Evolutionary conservation across 2,113 vertebrate species (phyloP).

Genomic region (Ellobius talpinus): DNA sequence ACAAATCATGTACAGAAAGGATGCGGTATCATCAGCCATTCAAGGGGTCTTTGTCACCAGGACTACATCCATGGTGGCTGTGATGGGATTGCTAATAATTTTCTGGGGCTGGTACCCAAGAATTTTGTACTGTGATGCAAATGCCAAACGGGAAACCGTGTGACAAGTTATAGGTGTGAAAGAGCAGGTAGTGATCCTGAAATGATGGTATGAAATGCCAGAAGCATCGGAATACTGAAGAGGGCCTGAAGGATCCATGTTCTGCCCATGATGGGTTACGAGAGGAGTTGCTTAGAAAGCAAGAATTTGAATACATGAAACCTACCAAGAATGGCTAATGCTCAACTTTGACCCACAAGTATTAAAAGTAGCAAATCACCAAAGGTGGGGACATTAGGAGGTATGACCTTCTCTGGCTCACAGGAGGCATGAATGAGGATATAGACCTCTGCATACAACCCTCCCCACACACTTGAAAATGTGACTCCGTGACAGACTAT

Average conservation of each 20-base stretch:
- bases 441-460: background rate
- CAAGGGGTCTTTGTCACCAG: slow-evolving; percentile 57
- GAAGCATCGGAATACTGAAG: background rate
- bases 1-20: slow-evolving; percentile 39
- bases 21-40: background rate
- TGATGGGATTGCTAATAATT: slow-evolving; percentile 58
- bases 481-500: background rate
- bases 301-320: slow-evolving; percentile 30
- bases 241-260: background rate
- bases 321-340: background rate
- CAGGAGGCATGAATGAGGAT: background rate
- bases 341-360: slow-evolving; percentile 49
- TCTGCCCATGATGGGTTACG: background rate
- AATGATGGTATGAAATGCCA: slow-evolving; percentile 46
- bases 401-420: background rate
- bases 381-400: background rate
- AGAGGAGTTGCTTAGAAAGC: slow-evolving; percentile 42
- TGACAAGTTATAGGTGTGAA: slow-evolving; percentile 44
- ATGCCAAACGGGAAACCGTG: slow-evolving; percentile 55
- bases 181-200: slow-evolving; percentile 34
- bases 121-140: slow-evolving; percentile 46
- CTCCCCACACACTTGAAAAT: background rate
- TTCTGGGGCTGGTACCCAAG: slow-evolving; percentile 36
- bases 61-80: background rate
- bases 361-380: slow-evolving; percentile 66